A percentile compares a stretch with the other conserved stretches of the same genome.
These are phyloP conservation scores for Perognathus longimembris DNA, from an alignment of 2,113 vertebrate species.

Conservation along the genomic window DNA sequence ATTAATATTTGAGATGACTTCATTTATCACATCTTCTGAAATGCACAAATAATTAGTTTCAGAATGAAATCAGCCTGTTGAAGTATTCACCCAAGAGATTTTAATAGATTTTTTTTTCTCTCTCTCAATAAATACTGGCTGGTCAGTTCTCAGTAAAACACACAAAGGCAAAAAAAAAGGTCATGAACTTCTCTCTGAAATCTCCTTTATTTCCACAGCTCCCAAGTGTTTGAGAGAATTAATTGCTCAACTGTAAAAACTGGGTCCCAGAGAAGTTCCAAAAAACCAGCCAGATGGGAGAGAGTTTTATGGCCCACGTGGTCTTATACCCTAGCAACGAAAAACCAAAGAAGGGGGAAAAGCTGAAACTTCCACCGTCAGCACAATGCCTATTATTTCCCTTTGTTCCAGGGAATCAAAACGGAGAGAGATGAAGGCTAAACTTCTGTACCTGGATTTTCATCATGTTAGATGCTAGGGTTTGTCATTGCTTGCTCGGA, in stretches of 20 bases:
- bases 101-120: constrained; percentile 43
- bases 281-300: constrained; percentile 37
- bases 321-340: background rate
- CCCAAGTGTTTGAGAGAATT: constrained; percentile 46
- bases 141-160: background rate
- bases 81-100: constrained; percentile 35
- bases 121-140: background rate
- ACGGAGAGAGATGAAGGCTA: background rate
- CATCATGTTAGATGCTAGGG: background rate
- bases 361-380: background rate
- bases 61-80: constrained; percentile 53
- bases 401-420: constrained; percentile 60
- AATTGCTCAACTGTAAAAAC: constrained; percentile 33
- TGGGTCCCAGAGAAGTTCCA: background rate
- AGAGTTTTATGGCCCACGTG: background rate
- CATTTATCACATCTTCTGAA: background rate
- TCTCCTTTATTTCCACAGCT: background rate
- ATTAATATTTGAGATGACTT: constrained; percentile 45
- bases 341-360: fast-evolving
- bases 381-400: constrained; percentile 22
- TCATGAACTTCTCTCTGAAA: constrained; percentile 33
- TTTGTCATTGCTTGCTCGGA: constrained; percentile 17
- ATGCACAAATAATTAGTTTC: background rate
- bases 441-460: constrained; percentile 49
- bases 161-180: background rate